Base-by-base conservation (phyloP, 2,888 invertebrate species). In the Teinopalpus imperialis region DNA sequence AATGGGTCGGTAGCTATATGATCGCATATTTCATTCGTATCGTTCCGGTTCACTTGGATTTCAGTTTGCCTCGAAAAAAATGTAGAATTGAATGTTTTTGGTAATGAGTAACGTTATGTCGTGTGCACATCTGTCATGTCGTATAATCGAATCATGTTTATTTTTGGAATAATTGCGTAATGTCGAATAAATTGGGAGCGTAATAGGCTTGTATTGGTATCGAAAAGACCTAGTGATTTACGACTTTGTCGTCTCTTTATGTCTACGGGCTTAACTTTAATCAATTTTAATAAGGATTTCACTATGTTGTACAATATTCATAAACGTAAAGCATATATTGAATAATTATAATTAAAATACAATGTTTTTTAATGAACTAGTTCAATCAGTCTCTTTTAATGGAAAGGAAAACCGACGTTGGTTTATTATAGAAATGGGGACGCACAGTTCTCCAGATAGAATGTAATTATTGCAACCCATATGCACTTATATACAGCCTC, bases 31-130 rank as follows among this genome's bases (percentile, higher is more conserved):
- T 60, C 52, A 57, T 59, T 65, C 51, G 48, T 54, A 63, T 56
- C 65, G 66, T 74, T 76, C 61, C 61, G 61, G 66, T 66, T 67
- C 66, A 62, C 66, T 71, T 54, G 50, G 49, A 66, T 69, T 73
- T 74, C 52, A 57, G 64, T 58, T 57, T 51, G 49, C 48, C 48
- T 49, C 51, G 53, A 54, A 56, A 52, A 57, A 56, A 56, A 49
- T 49, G 63, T 35, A 23, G 62, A 69, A 72, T 69, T 54, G 61
- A 58, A 62, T 66, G 47, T 64, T 71, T 68, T 75, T 74, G 70
- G 50, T 67, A 74, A 74, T 71, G 53, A 24, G 27, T 26, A 39
- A 40, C 51, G 45, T 45, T 46, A 51, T 50, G 51, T 43, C 39
- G 41, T 49, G 31, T 31, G 24, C 18, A 35, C 23, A 47, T 54